Evolutionary conservation across 1,140 invertebrate species (phyloP), one percentile per base, ranked within the genome.

Genomic region (Drosophila nikananu): DNA sequence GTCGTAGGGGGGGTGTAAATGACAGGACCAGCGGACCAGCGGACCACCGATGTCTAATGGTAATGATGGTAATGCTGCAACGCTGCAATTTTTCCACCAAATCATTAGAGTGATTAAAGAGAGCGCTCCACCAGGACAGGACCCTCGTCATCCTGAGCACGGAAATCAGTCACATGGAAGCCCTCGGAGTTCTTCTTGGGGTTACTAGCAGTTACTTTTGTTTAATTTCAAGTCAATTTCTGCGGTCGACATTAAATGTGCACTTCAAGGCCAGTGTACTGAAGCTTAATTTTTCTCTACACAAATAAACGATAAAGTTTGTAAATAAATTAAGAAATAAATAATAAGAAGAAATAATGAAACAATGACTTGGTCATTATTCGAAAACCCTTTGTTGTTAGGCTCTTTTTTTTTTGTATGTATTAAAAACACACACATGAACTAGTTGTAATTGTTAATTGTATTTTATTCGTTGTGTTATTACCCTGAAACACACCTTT

Each of bases 91-190:
- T 62, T 51, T 51, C 71, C 17, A 15, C 23, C 68, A 61, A 74
- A 75, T 75, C 72, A 75, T 75, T 75, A 75, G 72, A 75, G 71
- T 75, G 72, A 75, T 75, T 75, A 77, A 58, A 42, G 71, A 42
- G 37, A 32, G 66, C 39, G 25, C 48, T 64, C 60, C 65, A 37
- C 19, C 35, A n/a, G n/a, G 61, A 68, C 48, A 66, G 51, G 49
- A 61, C 71, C 70, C 68, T 73, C 55, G 42, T 74, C 71, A 61
- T 52, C 46, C 44, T 66, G 39, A 66, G 59, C 39, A 35, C 58
- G 39, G 17, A 62, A 63, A 35, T 66, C 58, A 66, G 63, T 64
- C 63, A 66, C 30, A 63, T 25, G 58, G 27, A 35, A 63, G 61
- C 21, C 42, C 58, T 35, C 8, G 21, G 19, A 46, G 12, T 17